These are phyloP conservation scores for Dolichomitus sp. DNA, from an alignment of 2,888 invertebrate genomes.

Conservation along the genomic window DNA sequence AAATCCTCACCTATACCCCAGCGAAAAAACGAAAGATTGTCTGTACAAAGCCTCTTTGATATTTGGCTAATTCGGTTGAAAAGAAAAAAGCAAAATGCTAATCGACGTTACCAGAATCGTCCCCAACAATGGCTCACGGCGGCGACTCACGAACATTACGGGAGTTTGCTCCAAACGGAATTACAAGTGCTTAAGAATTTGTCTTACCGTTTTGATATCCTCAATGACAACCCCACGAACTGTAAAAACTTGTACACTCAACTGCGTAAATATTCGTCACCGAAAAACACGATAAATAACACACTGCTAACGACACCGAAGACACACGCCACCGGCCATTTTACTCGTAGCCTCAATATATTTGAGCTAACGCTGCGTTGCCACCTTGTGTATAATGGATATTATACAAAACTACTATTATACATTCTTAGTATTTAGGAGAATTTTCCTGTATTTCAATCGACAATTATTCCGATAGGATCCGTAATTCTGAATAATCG, in stretches of 20 bases:
- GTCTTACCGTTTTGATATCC: conserved; percentile 14
- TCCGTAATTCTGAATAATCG: no score
- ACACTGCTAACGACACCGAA: conserved; percentile 71
- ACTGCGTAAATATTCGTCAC: conserved; percentile 1
- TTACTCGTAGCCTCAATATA: conserved; percentile 71
- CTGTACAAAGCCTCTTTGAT: neutral
- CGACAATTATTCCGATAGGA: neutral
- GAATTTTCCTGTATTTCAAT: neutral
- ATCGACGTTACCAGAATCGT: conserved; percentile 17
- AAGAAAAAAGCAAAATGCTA: neutral
- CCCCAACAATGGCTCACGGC: conserved; percentile 28
- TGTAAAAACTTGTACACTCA: neutral
- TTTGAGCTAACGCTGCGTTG: conserved; percentile 33
- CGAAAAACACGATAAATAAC: conserved; percentile 53
- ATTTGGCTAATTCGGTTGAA: neutral
- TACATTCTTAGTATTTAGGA: neutral
- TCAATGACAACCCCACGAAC: neutral
- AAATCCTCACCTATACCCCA: neutral
- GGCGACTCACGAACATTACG: neutral
- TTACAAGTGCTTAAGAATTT: neutral
- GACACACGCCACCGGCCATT: conserved; percentile 83
- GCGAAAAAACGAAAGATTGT: no score
- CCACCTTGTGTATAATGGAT: conserved; percentile 31
- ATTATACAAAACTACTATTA: neutral
- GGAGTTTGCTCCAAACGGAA: neutral